Conservation (phyloP, 2,113 vertebrate species). For the Lamprologus sp. region DNA sequence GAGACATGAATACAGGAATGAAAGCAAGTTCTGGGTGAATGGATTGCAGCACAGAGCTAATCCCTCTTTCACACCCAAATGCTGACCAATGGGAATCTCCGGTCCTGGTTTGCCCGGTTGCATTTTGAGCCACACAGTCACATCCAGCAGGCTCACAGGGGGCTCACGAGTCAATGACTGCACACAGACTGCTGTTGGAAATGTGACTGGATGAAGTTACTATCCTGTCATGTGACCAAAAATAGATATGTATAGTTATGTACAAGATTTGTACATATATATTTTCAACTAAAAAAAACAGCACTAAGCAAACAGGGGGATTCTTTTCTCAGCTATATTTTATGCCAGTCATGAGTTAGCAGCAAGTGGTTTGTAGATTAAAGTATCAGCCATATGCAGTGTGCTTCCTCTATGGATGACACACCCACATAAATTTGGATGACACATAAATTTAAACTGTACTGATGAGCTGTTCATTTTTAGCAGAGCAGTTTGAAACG, state of each 20-base stretch:
- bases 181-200: not conserved
- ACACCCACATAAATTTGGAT: not conserved
- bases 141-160: slow-evolving; percentile 21
- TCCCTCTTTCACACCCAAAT: slow-evolving; percentile 54
- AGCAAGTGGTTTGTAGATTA: not conserved
- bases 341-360: not conserved
- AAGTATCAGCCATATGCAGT: not conserved
- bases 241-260: not conserved
- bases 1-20: not conserved
- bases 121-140: slow-evolving; percentile 46
- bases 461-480: not conserved
- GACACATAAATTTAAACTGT: not conserved
- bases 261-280: not conserved
- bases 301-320: not conserved
- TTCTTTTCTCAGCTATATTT: not conserved
- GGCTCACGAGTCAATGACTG: slow-evolving; percentile 29
- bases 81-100: slow-evolving; percentile 65
- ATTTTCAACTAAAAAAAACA: not conserved
- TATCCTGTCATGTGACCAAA: not conserved
- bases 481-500: not conserved
- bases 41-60: slow-evolving; percentile 23
- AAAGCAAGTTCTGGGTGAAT: not conserved
- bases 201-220: not conserved
- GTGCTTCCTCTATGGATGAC: not conserved
- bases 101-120: slow-evolving; percentile 5